Evolutionary conservation across 2,888 invertebrate species (phyloP).

Genomic region (Hoplodrina ambigua): DNA sequence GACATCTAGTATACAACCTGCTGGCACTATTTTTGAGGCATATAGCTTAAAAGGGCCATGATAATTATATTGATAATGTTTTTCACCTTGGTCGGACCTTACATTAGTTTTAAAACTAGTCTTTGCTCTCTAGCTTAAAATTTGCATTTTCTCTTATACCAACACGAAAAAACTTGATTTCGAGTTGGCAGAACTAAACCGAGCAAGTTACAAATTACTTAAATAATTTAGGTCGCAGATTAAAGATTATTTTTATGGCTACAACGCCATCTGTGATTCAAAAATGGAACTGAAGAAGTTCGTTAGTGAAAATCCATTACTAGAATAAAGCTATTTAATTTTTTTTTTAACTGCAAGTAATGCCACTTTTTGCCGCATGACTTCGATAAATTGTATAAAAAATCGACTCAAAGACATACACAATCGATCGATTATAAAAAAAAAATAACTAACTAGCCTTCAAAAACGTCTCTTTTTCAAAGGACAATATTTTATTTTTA

Average conservation of each 20-base stretch:
- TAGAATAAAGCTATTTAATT: not conserved
- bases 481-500: slow-evolving; percentile 78
- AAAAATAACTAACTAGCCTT: slow-evolving; percentile 65
- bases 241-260: no score
- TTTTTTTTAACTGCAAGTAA: not conserved
- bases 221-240: no score
- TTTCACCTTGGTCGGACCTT: slow-evolving; percentile 27
- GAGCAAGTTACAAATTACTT: not conserved
- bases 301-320: no score
- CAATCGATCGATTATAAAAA: slow-evolving; percentile 15
- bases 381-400: slow-evolving; percentile 11
- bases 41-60: not conserved
- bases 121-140: slow-evolving; percentile 30
- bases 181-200: no score
- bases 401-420: slow-evolving; percentile 36
- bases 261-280: no score
- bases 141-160: slow-evolving; percentile 12
- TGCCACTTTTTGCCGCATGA: not conserved
- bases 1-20: not conserved
- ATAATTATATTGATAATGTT: no score
- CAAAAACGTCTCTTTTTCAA: slow-evolving; percentile 81
- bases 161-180: no score
- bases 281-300: no score
- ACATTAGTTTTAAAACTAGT: slow-evolving; percentile 25
- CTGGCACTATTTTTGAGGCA: not conserved